A percentile compares a stretch with the other conserved stretches of the same genome.
Conservation (phyloP, 2,113 vertebrate genomes). For the Poecilia latipinna region DNA sequence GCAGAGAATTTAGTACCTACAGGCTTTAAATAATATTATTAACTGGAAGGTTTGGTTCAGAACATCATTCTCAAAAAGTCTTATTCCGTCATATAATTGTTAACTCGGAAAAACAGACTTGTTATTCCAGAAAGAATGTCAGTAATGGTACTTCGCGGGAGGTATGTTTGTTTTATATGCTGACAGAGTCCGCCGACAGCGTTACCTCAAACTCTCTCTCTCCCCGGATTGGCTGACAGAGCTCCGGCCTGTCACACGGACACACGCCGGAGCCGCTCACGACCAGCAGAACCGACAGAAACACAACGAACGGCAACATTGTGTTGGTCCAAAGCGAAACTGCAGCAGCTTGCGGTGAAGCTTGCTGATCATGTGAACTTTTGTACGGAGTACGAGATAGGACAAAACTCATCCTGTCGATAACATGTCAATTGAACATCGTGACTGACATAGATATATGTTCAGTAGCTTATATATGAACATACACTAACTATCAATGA, state of each 20-base stretch:
- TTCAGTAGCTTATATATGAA: background rate
- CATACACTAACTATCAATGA: background rate
- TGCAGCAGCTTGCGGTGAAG: no score
- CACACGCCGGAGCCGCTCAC: constrained; percentile 46
- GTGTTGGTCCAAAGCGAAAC: rapidly evolving
- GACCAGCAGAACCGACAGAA: constrained; percentile 7
- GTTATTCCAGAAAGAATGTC: no score
- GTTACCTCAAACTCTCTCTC: constrained; percentile 72
- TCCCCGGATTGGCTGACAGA: constrained; percentile 68
- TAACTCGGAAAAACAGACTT: background rate
- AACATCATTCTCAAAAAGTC: background rate
- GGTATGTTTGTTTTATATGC: background rate
- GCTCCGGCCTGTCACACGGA: constrained; percentile 73
- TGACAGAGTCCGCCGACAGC: background rate
- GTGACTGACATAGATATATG: no score
- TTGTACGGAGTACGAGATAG: constrained; percentile 30
- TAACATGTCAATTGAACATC: background rate
- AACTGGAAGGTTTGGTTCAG: background rate
- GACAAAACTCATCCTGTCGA: constrained; percentile 28
- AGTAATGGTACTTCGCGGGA: background rate
- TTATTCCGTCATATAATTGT: no score
- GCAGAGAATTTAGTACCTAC: no score
- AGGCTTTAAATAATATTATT: background rate
- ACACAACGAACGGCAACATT: constrained; percentile 31
- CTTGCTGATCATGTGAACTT: background rate